Evolutionary conservation across 2,888 invertebrate genomes (phyloP), one percentile per base, ranked within the genome.

Genomic region (Limnephilus rhombicus): DNA sequence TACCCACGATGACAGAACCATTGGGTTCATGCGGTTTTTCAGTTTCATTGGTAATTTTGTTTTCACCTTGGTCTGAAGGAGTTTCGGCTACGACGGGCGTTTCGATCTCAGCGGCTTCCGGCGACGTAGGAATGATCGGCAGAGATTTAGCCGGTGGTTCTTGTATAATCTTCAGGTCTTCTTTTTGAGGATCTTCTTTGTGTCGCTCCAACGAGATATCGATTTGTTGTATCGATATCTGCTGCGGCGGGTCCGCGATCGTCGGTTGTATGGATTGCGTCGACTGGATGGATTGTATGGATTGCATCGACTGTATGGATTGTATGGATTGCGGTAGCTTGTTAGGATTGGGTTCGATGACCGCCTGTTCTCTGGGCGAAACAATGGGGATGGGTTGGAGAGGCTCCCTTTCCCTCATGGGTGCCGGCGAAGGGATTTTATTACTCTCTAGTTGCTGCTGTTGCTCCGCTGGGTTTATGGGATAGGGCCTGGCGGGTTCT

Each of bases 401-500:
- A 13, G 80, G 93, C 89, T 91, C 93, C 90, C 83, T 24, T 41
- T 92, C 92, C 11, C 93, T 93, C 81, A 90, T 53, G 37, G 92
- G 93, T 24, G 68, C 68, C 68, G 68, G 68, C 15, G 93, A 92
- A 29, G 92, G 94, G 24, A 92, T 91, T 15, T 85, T 91, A 45
- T 41, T 45, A 29, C 83, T 34, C 68, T 68, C 68, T 68, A 68
- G 68, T 68, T 68, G 68, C 68, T 68, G 68, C 80, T 91, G 93
- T 83, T 86, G 92, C 90, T 93, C 92, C 13, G 93, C 81, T 12
- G 92, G 81, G 80, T 93, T 89, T 80, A 93, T 90, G 18, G 89
- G 91, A 80, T 89, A 93, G 68, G 68, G 68, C 24, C 68, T 24
- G 7, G 68, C 68, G 85, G 94, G 94, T 93, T 92, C 94, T 91